Evolutionary conservation across 2,113 vertebrate species (phyloP), one percentile per base, ranked within the genome.

Genomic region (Grantiella picta): DNA sequence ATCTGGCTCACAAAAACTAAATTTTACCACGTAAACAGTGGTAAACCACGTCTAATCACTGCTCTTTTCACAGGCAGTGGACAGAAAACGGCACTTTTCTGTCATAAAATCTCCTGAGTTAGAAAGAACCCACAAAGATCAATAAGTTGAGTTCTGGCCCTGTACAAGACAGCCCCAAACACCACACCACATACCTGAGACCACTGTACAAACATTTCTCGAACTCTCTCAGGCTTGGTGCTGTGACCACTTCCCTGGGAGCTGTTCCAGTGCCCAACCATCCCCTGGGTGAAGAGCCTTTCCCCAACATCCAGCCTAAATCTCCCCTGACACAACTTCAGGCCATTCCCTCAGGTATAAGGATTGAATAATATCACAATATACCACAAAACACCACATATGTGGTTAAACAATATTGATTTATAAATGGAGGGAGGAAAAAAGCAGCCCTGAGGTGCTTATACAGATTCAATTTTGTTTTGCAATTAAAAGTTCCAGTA

Each of bases 271-370:
- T 7, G 7, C 21, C 21, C 50, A 42, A 1, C 0, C 25, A 36
- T 2, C 2, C 8, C 50, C 33, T 57, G 23, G 2, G 5, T 33
- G 27, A 65, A 36, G 8, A 71, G 22, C 3, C 1, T 23, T 65
- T 19, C 28, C 1, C 8, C 73, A 2, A n/a, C 29, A 44, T 4
- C 15, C 8, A 65, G 3, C 4, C 5, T 44, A 33, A 16, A 44
- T 4, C 22, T 36, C 4, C 31, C 10, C 9, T 38, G 8, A 0
- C 7, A n/a, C 15, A 66, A 0, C 4, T 59, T 59, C 7, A 60
- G 52, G 15, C 7, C 36, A 14, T 72, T 81, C 10, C 25, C 35
- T 49, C 0, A 0, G 11, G 4, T 45, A 19, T 7, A 57, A 75
- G 6, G 14, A 49, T 20, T 47, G 21, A 76, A 77, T 17, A 68